Evolutionary conservation across 1,140 invertebrate species (phyloP), one percentile per base, ranked within the genome.

Genomic region (Drosophila burlai): DNA sequence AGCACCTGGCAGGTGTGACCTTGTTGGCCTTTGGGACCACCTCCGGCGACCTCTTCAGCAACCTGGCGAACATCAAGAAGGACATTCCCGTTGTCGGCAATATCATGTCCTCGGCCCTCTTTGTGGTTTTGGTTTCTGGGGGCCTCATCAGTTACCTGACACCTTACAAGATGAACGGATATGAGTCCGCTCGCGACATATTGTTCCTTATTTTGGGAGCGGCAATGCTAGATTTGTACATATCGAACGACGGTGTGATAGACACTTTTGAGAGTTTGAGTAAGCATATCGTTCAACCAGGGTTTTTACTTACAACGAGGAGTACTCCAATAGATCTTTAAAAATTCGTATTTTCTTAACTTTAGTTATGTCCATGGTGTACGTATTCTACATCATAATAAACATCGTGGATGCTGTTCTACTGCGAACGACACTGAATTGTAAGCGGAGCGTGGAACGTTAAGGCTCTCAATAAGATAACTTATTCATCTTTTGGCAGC

Each of bases 1-100:
- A 97, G 77, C 96, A 95, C 92, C 94, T 97, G 79, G 96, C 96
- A 29, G 96, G 96, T 11, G 96, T 97, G 9, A 97, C 96, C 26
- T 94, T 97, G 74, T 84, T 97, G 80, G 96, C 96, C 1, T 96
- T 97, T 92, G 97, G 96, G 16, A 97, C 97, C 93, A 96, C 96
- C 36, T 95, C 96, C 7, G 95, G 96, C 10, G 96, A 97, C 92
- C 94, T 97, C 26, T 96, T 97, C 91, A 95, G 95, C 43, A 95
- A 80, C 47, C 21, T 50, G 57, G 46, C 50, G 24, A 21, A 26
- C n/a, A 10, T 66, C 0, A 15, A 42, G 1, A 29, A 29, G 1
- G 18, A 60, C 15, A 24, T 24, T 3, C 61, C 66, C 2, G 21
- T 81, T 11, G 59, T 76, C 16, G 66, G 72, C 3, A 76, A 80